These are phyloP conservation scores for Etheostoma cragini DNA, from an alignment of 2,113 vertebrate genomes.

Conservation along the genomic window DNA sequence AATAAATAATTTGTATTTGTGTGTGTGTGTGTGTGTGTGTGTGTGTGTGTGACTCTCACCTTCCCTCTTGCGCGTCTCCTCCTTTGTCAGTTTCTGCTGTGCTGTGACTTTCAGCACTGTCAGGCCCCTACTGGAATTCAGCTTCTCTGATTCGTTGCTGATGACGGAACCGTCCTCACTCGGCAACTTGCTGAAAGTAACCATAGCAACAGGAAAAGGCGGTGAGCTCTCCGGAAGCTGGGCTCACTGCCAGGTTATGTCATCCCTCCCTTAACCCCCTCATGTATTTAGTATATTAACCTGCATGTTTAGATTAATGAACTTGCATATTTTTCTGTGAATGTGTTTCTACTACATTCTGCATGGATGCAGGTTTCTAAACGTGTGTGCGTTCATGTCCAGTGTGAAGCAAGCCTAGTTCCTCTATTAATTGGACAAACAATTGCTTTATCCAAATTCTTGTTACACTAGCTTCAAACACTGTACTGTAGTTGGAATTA, in stretches of 20 bases:
- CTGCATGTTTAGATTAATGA: neutral
- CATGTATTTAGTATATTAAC: neutral
- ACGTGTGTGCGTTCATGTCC: constrained; percentile 23
- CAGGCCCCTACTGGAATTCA: constrained; percentile 87
- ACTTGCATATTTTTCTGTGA: neutral
- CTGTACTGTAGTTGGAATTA: constrained; percentile 59
- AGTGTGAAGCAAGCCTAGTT: constrained; percentile 20
- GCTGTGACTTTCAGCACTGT: constrained; percentile 89
- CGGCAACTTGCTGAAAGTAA: constrained; percentile 95
- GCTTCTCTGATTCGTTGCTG: constrained; percentile 95
- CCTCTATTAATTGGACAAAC: constrained; percentile 57
- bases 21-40: no score
- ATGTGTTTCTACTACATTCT: neutral
- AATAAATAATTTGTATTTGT: constrained; percentile 59
- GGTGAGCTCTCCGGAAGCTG: constrained; percentile 83
- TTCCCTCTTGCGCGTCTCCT: constrained; percentile 90
- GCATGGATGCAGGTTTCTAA: neutral
- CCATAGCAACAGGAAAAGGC: constrained; percentile 95
- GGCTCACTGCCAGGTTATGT: constrained; percentile 84
- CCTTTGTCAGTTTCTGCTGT: constrained; percentile 92
- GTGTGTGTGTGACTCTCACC: constrained; percentile 82
- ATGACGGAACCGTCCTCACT: constrained; percentile 96
- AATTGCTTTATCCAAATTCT: constrained; percentile 56
- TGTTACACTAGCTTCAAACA: constrained; percentile 61
- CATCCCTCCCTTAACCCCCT: constrained; percentile 60